Evolutionary conservation across 2,888 invertebrate genomes (phyloP), one percentile per base, ranked within the genome.

Genomic region (Cephalotes varians): DNA sequence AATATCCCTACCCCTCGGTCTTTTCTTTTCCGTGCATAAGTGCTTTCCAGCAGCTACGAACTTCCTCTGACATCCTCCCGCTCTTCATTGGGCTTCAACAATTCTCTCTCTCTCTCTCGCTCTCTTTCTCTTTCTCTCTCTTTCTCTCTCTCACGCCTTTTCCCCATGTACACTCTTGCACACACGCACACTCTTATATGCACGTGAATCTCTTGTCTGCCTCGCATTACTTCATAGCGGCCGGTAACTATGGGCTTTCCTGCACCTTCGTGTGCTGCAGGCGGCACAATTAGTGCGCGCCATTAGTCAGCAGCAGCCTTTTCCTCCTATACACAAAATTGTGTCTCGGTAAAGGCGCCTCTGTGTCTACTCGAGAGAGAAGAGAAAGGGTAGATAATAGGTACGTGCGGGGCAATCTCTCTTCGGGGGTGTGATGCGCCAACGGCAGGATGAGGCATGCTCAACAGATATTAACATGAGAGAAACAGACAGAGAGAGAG

Each of bases 301-400:
- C 93, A 94, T 94, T 94, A 94, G 93, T 92, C 92, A 92, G 88
- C 92, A 85, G 87, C 92, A 86, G 86, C 88, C 91, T 90, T 90
- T 88, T 90, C 88, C 88, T 85, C 82, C 85, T 85, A 80, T 85
- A 84, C 82, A 85, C 81, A 82, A 90, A 90, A 90, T 90, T 90
- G 80, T 83, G 85, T 84, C 84, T 71, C 79, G 81, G 80, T 81
- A 87, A 87, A 88, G 90, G 88, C 88, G 88, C 90, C 90, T 86
- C 84, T 86, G 84, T 86, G 88, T 89, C 88, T 89, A 67, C 76
- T 83, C 79, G 84, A 60, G 82, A 60, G 82, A 86, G 82, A 62
- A 84, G 83, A 73, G 83, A 85, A 81, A 73, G 85, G 83, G 85
- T 81, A 71, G 87, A 87, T 87, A 84, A 88, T 88, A 87, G 88